Percentiles rank a stretch among this genome's conserved stretches.
Conservation (phyloP, 2,113 vertebrate genomes). For the Cyprinodon variegatus region DNA sequence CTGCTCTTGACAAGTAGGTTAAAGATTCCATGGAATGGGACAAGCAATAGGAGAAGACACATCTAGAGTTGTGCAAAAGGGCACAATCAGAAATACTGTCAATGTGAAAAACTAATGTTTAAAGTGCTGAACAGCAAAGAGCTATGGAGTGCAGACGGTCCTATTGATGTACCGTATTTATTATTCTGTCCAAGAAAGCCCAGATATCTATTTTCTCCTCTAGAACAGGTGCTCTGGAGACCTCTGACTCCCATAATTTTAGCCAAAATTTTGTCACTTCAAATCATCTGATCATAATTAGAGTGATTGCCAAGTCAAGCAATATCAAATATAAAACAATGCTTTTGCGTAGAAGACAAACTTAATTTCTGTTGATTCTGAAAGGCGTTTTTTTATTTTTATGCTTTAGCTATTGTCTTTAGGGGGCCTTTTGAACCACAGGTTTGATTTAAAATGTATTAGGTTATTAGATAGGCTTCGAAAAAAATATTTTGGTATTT, state of each 20-base stretch:
- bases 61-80: neutral
- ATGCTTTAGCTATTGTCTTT: neutral
- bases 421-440: neutral
- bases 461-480: neutral
- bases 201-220: neutral
- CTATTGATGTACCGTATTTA: neutral
- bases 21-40: constrained; percentile 4
- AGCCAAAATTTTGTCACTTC: neutral
- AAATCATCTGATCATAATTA: neutral
- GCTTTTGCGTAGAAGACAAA: neutral
- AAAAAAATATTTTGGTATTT: neutral
- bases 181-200: neutral
- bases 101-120: neutral
- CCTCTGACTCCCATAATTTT: neutral
- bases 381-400: no score
- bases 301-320: neutral
- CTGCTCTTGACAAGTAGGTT: constrained; percentile 10
- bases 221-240: neutral
- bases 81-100: neutral
- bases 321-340: neutral
- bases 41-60: neutral
- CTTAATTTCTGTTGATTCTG: neutral
- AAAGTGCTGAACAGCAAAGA: neutral
- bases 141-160: neutral
- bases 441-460: neutral